Evolutionary conservation across 2,888 invertebrate species (phyloP).

Genomic region (Campaea margaritaria): DNA sequence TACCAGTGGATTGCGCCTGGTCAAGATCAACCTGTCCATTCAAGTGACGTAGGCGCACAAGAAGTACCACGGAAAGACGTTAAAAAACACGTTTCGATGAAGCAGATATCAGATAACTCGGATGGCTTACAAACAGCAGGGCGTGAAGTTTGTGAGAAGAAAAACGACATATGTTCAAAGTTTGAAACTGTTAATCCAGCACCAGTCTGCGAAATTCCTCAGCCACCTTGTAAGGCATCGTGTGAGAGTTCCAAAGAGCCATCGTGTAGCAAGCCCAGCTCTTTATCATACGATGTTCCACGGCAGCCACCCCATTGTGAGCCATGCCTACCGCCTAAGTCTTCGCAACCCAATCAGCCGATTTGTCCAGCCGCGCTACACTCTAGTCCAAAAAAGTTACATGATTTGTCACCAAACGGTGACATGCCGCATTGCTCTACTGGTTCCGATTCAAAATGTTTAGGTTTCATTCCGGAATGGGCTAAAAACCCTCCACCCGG

Average conservation of each 20-base stretch:
- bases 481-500: background rate
- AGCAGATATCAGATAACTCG: conserved; percentile 43
- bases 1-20: conserved; percentile 52
- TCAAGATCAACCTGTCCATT: conserved; percentile 39
- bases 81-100: conserved; percentile 60
- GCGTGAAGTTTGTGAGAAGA: conserved; percentile 47
- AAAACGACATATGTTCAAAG: conserved; percentile 39
- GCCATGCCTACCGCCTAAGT: too few relatives aligned
- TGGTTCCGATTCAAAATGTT: too few relatives aligned
- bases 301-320: background rate
- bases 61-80: conserved; percentile 37
- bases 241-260: conserved; percentile 45
- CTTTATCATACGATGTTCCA: conserved; percentile 13
- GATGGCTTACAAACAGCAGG: conserved; percentile 44
- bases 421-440: too few relatives aligned
- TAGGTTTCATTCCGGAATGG: too few relatives aligned
- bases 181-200: conserved; percentile 43
- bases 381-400: too few relatives aligned
- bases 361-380: background rate
- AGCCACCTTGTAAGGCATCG: conserved; percentile 44
- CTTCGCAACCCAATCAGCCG: background rate
- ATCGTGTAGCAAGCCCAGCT: conserved; percentile 35
- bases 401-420: too few relatives aligned
- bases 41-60: conserved; percentile 50
- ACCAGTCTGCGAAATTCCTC: conserved; percentile 45